A percentile compares a stretch with the other conserved stretches of the same genome.
Evolutionary conservation across 2,113 vertebrate genomes (phyloP).

Genomic region (Elanus axillaris): DNA sequence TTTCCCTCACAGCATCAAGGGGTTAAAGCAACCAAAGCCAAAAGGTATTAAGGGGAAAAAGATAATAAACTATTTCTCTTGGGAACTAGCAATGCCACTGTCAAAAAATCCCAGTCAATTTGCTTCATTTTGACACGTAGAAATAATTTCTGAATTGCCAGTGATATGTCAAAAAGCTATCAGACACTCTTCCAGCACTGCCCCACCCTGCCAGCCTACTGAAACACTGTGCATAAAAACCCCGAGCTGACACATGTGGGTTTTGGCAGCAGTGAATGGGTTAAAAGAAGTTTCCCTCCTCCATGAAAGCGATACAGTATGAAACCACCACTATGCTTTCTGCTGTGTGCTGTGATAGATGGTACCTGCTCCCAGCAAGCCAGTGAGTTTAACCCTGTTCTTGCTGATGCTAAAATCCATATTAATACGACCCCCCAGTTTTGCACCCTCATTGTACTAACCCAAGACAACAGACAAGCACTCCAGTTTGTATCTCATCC

Average conservation of each 20-base stretch:
- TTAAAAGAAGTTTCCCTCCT: constrained; percentile 16
- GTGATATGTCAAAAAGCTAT: neutral
- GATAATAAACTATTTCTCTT: neutral
- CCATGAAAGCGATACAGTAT: neutral
- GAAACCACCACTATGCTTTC: constrained; percentile 42
- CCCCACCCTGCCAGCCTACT: neutral
- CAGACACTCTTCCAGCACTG: neutral
- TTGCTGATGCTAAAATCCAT: neutral
- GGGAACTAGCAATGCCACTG: neutral
- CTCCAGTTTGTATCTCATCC: neutral
- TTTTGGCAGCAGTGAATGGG: neutral
- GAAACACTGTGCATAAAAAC: neutral
- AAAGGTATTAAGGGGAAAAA: neutral
- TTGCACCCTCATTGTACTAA: neutral
- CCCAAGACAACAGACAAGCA: neutral
- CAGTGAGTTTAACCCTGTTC: neutral
- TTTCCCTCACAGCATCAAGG: neutral
- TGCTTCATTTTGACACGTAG: neutral
- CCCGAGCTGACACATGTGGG: neutral
- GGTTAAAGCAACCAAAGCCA: neutral
- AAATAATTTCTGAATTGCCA: neutral
- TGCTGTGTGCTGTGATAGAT: neutral
- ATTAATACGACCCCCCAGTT: neutral
- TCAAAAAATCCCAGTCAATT: neutral
- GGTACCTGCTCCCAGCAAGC: neutral